phyloP scores from a whole-genome alignment of 2,888 invertebrate species.

The Dexiosoma caninum region DNA sequence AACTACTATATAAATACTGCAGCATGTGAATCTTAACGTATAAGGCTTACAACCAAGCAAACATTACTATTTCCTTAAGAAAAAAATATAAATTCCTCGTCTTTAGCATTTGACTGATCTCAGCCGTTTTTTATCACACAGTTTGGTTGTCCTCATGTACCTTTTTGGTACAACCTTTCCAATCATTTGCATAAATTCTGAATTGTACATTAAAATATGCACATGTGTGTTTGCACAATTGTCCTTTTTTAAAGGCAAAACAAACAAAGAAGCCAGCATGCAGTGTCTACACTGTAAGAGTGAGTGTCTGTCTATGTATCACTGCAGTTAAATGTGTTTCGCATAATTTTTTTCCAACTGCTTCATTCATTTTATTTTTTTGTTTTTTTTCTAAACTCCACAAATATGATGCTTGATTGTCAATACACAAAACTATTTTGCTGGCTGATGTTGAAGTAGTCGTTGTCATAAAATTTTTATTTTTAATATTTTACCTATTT shows the following conservation, averaged over 20 bases:
- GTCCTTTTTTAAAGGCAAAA: neutral
- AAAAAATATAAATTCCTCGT: no score
- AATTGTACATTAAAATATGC: neutral
- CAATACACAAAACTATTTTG: neutral
- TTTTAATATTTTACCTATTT: conserved; percentile 26
- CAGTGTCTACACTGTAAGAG: neutral
- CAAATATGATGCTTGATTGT: neutral
- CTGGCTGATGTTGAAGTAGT: neutral
- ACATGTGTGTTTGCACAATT: neutral
- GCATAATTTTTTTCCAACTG: neutral
- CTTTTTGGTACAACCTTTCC: neutral
- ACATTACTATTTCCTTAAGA: no score
- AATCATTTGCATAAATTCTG: conserved; percentile 24
- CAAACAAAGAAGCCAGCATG: neutral
- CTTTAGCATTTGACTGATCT: no score
- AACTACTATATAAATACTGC: no score
- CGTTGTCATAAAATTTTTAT: neutral
- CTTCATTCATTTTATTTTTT: neutral
- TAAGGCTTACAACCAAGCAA: neutral
- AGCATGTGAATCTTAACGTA: neutral
- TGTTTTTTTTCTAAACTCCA: neutral
- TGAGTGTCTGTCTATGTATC: neutral
- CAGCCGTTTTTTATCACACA: no score
- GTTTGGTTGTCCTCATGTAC: no score
- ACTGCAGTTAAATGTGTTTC: neutral